A percentile compares a stretch with the other conserved stretches of the same genome.
phyloP scores from a whole-genome alignment of 2,888 invertebrate species.

The Malthinus seriepunctatus region DNA sequence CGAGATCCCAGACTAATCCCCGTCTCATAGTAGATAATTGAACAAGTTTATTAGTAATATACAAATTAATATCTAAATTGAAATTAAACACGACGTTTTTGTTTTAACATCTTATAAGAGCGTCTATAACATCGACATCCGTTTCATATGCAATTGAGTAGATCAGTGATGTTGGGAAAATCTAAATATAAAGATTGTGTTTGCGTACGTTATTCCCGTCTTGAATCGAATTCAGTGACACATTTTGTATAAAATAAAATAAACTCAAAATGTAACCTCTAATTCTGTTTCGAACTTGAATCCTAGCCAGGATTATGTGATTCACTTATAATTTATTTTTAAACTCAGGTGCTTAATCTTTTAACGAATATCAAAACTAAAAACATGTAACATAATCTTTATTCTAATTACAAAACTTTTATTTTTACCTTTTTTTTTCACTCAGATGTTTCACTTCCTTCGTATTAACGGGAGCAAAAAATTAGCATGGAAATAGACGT shows the following conservation, averaged over 20 bases:
- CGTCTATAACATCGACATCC: neutral
- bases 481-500: too few relatives aligned
- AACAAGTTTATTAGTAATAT: too few relatives aligned
- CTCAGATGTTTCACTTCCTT: conserved; percentile 18
- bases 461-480: conserved; percentile 15
- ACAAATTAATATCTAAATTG: too few relatives aligned
- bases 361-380: conserved; percentile 5
- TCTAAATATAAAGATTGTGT: conserved; percentile 9
- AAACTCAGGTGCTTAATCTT: conserved; percentile 22
- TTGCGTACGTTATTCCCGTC: conserved; percentile 11
- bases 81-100: too few relatives aligned
- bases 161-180: conserved; percentile 2
- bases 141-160: neutral
- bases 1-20: too few relatives aligned
- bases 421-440: neutral
- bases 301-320: conserved; percentile 21
- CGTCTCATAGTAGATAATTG: too few relatives aligned
- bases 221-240: conserved; percentile 17
- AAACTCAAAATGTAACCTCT: conserved; percentile 24
- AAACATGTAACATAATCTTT: conserved; percentile 18
- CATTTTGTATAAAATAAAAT: conserved; percentile 24
- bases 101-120: too few relatives aligned
- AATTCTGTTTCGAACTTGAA: conserved; percentile 29
- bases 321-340: conserved; percentile 22
- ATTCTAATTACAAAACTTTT: conserved; percentile 11